Evolutionary conservation across 2,113 vertebrate genomes (phyloP).

Genomic region (Antennarius striatus): DNA sequence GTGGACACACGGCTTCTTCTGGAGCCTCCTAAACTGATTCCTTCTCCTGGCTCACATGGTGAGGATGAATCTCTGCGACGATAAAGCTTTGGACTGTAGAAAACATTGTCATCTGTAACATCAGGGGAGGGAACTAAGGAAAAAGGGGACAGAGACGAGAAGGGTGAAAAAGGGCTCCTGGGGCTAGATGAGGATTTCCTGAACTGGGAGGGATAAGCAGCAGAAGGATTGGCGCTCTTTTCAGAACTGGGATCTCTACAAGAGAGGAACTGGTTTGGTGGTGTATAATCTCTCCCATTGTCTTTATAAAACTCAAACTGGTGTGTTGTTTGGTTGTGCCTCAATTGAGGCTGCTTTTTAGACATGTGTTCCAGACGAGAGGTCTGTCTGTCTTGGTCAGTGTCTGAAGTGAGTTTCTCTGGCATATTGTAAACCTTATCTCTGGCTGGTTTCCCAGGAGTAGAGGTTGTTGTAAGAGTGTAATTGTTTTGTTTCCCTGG

Average conservation of each 20-base stretch:
- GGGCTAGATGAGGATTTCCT: conserved; percentile 57
- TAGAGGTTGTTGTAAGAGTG: conserved; percentile 17
- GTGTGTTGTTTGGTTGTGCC: conserved; percentile 13
- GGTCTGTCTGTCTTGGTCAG: not conserved
- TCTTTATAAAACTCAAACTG: conserved; percentile 34
- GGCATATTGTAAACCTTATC: conserved; percentile 24
- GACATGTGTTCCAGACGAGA: conserved; percentile 13
- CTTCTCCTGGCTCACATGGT: conserved; percentile 52
- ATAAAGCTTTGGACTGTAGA: conserved; percentile 70
- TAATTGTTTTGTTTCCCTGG: conserved; percentile 41
- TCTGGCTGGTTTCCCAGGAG: conserved; percentile 6
- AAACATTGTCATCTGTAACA: conserved; percentile 68
- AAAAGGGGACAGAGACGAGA: conserved; percentile 59
- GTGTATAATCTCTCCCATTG: conserved; percentile 16
- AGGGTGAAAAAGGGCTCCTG: conserved; percentile 66
- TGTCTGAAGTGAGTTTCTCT: conserved; percentile 17
- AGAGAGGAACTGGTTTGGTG: conserved; percentile 33
- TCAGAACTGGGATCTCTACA: conserved; percentile 41
- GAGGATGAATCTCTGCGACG: conserved; percentile 52
- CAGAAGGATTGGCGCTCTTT: conserved; percentile 17
- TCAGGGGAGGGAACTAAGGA: conserved; percentile 57
- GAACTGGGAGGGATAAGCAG: conserved; percentile 24
- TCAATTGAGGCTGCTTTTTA: conserved; percentile 33
- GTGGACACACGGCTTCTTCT: conserved; percentile 54
- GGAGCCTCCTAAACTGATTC: conserved; percentile 30